phyloP scores from a whole-genome alignment of 2,113 vertebrate genomes.

The Hydropotes inermis region DNA sequence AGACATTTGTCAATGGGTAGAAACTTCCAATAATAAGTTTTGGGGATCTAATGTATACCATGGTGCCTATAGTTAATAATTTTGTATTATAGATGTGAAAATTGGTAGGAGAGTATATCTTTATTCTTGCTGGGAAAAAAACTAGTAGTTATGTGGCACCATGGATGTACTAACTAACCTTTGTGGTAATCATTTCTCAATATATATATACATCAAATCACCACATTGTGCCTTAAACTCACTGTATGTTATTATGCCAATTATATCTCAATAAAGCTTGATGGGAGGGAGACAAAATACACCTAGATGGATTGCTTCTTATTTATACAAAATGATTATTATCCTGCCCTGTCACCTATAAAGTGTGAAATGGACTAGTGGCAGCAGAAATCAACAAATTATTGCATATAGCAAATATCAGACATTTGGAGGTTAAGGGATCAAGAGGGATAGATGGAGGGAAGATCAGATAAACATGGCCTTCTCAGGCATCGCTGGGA shows the following conservation, averaged over 20 bases:
- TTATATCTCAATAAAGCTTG: not conserved
- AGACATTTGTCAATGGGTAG: not conserved
- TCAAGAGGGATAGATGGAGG: not conserved
- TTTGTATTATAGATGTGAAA: not conserved
- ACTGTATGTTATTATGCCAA: not conserved
- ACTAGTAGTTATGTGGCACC: not conserved
- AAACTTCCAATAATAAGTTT: not conserved
- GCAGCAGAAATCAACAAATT: not conserved
- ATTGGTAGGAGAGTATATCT: not conserved
- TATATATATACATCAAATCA: not conserved
- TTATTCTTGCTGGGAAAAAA: not conserved
- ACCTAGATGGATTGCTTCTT: not conserved
- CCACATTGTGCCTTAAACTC: not conserved
- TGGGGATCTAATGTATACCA: not conserved
- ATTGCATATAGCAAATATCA: not conserved
- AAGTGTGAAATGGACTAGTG: not conserved
- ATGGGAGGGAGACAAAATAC: not conserved
- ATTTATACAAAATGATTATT: not conserved
- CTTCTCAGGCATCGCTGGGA: not conserved
- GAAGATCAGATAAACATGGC: not conserved
- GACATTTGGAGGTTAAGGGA: not conserved
- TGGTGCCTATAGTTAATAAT: not conserved
- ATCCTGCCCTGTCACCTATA: not conserved
- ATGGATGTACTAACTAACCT: not conserved
- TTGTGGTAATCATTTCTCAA: not conserved